Conservation (phyloP, 2,888 invertebrate genomes). For the Phlogophora meticulosa region DNA sequence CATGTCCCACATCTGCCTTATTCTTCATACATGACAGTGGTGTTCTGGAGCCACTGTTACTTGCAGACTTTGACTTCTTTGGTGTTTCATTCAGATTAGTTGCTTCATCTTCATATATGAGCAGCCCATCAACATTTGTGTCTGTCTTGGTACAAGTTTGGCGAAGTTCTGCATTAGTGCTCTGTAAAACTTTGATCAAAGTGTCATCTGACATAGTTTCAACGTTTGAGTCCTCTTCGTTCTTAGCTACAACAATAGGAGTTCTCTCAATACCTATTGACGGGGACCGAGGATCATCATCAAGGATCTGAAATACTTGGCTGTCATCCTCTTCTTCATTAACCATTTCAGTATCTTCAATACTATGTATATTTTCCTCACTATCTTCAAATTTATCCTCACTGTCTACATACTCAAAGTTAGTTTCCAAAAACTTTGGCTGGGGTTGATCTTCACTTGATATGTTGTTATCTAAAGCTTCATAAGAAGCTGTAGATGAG, state of each 20-base stretch:
- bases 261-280: constrained; percentile 88
- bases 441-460: constrained; percentile 75
- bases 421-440: constrained; percentile 91
- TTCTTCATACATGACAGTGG: constrained; percentile 90
- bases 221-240: constrained; percentile 77
- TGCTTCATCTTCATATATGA: constrained; percentile 92
- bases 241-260: constrained; percentile 84
- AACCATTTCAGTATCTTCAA: constrained; percentile 45
- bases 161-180: constrained; percentile 80
- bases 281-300: constrained; percentile 88
- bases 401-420: constrained; percentile 91
- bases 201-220: constrained; percentile 89
- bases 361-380: constrained; percentile 63
- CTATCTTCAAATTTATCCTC: constrained; percentile 76
- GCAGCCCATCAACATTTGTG: constrained; percentile 85
- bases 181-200: constrained; percentile 85
- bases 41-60: constrained; percentile 83
- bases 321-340: constrained; percentile 65
- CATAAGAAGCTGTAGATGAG: constrained; percentile 85
- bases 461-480: constrained; percentile 81
- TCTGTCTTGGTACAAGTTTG: constrained; percentile 72
- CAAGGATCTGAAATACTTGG: constrained; percentile 77
- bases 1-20: constrained; percentile 80
- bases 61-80: constrained; percentile 81
- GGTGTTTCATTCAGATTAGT: constrained; percentile 77